Evolutionary conservation across 2,888 invertebrate genomes (phyloP), one percentile per base, ranked within the genome.

Genomic region (Dichetophora obliterata): DNA sequence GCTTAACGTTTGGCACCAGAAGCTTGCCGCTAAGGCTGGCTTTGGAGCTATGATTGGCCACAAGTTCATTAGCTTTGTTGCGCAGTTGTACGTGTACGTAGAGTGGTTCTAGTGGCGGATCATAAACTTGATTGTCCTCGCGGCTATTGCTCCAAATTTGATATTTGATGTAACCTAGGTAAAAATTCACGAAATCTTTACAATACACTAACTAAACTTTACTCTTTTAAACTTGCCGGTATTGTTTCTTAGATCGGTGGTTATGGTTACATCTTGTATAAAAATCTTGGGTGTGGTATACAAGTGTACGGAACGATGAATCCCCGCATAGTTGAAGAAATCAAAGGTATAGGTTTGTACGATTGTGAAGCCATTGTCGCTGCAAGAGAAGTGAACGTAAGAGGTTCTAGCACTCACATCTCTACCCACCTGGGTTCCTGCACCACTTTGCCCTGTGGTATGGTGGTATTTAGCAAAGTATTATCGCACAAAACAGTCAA

Each of bases 281-380:
- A 94, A 96, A 0, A 92, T 90, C 78, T 90, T 90, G 0, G 98
- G 97, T 1, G 96, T 97, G 1, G 97, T 95, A 88, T 96, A 96
- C 3, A 99, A 88, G 81, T 94, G 92, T 16, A 99, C 98, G 3
- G 97, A 93, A 71, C 99, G 93, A 88, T 99, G 97, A 80, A 99
- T 97, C 2, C 99, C 99, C 9, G 98, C 99, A 88, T 98, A 99
- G 90, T 99, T 98, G 90, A 97, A 98, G 90, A 99, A 99, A 88
- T 99, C 99, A 87, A 99, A 98, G 19, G 95, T 94, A 84, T 96
- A 96, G 0, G 92, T 90, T 87, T 98, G 97, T 11, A 93, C 88
- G 77, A 93, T 91, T 80, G 89, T 88, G 81, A 92, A 83, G 84
- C 94, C 90, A 83, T 90, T 84, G 89, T 94, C 92, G 86, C 93